Base-by-base conservation (phyloP, 2,797 vertebrate species). In the Myiotriccus ornatus region DNA sequence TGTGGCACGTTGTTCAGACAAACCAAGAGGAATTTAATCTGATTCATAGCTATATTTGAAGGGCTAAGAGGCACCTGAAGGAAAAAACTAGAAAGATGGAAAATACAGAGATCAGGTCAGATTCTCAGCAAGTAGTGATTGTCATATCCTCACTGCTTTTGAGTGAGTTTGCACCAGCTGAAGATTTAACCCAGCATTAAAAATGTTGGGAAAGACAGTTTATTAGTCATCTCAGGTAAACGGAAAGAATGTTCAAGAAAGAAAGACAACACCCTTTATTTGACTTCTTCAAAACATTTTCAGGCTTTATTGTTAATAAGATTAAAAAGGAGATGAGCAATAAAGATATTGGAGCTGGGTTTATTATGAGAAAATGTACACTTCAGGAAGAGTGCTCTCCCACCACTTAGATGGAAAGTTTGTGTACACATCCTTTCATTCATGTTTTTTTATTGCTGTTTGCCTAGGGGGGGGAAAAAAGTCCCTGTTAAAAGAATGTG, bases 381-480 rank as follows among this genome's bases (percentile, higher is more conserved):
- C 96, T 97, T 94, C 89, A 95, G 95, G 93, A 97, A 96, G 83
- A 83, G 53, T 94, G 56, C 95, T 97, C 97, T 97, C 97, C 96
- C 93, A 97, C 97, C 96, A 98, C 98, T 98, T 97, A 98, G 95
- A 87, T 91, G 52, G 47, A 93, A 82, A 82, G 94, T 97, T 97
- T 98, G 96, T 98, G 97, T 98, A 98, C 97, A 98, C 95, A 98
- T 97, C 96, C 95, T 97, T 97, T 97, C 97, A 97, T 98, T 98
- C 97, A 97, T 80, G 49, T 89, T 97, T 97, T 98, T 98, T 98
- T 98, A 98, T 98, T 96, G 95, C 94, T 98, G 96, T 98, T 98
- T 98, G 97, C 92, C 97, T 94, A 91, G 89, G 70, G 91, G 84
- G 12, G 5, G 88, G 96, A 84, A 74, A 89, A 83, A 94, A 73